Base-by-base conservation (phyloP, 2,888 invertebrate species). In the Molanna angustata region DNA sequence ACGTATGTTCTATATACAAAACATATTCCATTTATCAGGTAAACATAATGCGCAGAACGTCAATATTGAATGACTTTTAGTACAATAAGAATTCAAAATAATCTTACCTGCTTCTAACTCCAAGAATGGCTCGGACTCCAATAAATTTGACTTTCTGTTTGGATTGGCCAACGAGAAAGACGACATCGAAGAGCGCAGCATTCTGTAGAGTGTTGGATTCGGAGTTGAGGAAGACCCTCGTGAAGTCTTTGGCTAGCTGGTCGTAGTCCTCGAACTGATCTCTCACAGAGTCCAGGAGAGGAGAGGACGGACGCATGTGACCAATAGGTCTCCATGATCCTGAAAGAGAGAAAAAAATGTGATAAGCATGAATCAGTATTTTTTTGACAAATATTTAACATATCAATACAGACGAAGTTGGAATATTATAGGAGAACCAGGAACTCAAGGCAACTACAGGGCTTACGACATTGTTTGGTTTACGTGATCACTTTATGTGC, bases 251-350 rank as follows among this genome's bases (percentile, higher is more conserved):
- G 27, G 94, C 93, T 51, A 94, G 76, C 68, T 93, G 92, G 69
- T 94, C 94, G 73, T 94, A 93, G 71, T 93, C 92, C 72, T 94
- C 94, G 68, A 94, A 94, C 67, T 92, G 89, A 74, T 94, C 94
- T 63, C 94, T 79, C 33, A 94, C 94, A 3, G 93, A 93, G 71
- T 95, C 94, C 61, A 94, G 76, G 31, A 95, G 80, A 1, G 94
- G 94, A 16, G 93, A 93, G 1, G 93, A 94, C 1, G 94, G 94
- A 64, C 94, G 78, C 94, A 94, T 94, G 70, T 94, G 94, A 60
- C 83, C 94, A 60, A 94, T 94, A 11, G 94, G 94, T 64, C 94
- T 81, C 94, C 94, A 94, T 4, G 94, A 94, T 42, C 90, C 91
- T 82, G 63, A 4, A 4, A 16, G 27, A 7, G 11, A 7, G 27